Evolutionary conservation across 2,888 invertebrate species (phyloP).

Genomic region (Leucophenga montana): DNA sequence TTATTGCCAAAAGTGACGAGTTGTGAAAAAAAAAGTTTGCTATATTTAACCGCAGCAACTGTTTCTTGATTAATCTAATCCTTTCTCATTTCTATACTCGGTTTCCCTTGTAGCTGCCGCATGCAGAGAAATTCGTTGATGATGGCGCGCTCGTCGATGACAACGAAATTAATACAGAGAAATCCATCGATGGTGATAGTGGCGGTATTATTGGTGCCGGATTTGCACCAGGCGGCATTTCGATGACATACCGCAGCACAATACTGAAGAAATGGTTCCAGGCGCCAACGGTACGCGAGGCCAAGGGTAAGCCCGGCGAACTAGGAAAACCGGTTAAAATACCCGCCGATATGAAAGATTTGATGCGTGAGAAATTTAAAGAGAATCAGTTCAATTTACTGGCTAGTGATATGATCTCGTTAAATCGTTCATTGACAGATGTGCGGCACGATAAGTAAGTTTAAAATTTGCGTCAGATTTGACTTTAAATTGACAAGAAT

Average conservation of each 20-base stretch:
- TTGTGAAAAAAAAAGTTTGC: too few relatives aligned
- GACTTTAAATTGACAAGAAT: background rate
- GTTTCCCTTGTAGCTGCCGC: slow-evolving; percentile 50
- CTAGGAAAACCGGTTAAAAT: slow-evolving; percentile 94
- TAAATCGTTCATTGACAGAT: slow-evolving; percentile 95
- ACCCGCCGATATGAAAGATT: slow-evolving; percentile 86
- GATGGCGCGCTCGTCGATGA: slow-evolving; percentile 72
- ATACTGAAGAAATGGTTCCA: slow-evolving; percentile 82
- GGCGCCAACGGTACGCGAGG: slow-evolving; percentile 81
- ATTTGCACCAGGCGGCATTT: slow-evolving; percentile 66
- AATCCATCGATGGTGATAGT: slow-evolving; percentile 66
- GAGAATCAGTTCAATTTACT: slow-evolving; percentile 98
- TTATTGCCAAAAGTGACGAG: background rate
- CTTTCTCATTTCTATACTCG: slow-evolving; percentile 3
- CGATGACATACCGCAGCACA: slow-evolving; percentile 71
- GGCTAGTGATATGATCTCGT: slow-evolving; percentile 97
- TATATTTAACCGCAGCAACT: too few relatives aligned
- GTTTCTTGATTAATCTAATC: slow-evolving; percentile 4
- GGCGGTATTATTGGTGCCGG: slow-evolving; percentile 54
- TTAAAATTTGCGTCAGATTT: background rate
- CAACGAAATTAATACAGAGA: slow-evolving; percentile 73
- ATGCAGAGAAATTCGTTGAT: slow-evolving; percentile 68
- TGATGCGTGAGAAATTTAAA: slow-evolving; percentile 96
- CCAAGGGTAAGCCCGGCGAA: slow-evolving; percentile 87
- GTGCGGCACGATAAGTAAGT: slow-evolving; percentile 92